Conservation (phyloP, 1,140 invertebrate genomes). For the Microplitis mediator region DNA sequence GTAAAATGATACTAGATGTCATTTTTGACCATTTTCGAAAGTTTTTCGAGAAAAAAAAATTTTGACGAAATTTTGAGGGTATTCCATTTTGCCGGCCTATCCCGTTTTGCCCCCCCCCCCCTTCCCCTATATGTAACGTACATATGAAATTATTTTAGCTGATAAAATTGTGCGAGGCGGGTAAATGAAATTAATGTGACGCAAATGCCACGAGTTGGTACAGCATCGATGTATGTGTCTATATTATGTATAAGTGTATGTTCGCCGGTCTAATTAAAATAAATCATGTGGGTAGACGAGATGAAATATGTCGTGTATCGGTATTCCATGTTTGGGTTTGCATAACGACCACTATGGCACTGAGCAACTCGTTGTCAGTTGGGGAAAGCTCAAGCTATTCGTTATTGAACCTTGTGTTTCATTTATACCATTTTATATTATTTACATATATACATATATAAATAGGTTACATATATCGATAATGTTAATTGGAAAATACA, state of each 20-base stretch:
- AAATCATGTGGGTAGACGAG: constrained; percentile 18
- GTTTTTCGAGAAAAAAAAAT: too few relatives aligned
- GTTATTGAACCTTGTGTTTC: not conserved
- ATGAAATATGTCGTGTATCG: constrained; percentile 11
- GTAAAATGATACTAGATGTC: too few relatives aligned
- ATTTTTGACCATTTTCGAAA: too few relatives aligned
- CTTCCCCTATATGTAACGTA: too few relatives aligned
- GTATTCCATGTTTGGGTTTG: constrained; percentile 16
- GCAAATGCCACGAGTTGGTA: not conserved
- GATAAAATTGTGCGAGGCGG: too few relatives aligned
- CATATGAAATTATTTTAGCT: too few relatives aligned
- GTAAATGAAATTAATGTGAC: not conserved
- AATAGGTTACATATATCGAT: too few relatives aligned
- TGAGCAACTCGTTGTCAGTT: constrained; percentile 5
- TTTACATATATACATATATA: too few relatives aligned
- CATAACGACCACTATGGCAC: constrained; percentile 2
- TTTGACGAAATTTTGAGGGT: too few relatives aligned
- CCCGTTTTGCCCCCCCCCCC: too few relatives aligned
- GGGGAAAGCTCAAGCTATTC: not conserved
- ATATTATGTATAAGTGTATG: not conserved
- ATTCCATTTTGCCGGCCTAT: too few relatives aligned
- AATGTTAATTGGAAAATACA: too few relatives aligned
- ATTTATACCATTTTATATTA: not conserved
- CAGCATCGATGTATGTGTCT: not conserved
- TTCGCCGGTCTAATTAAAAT: constrained; percentile 19